Evolutionary conservation across 2,888 invertebrate species (phyloP).

Genomic region (Glaucopsyche alexis): DNA sequence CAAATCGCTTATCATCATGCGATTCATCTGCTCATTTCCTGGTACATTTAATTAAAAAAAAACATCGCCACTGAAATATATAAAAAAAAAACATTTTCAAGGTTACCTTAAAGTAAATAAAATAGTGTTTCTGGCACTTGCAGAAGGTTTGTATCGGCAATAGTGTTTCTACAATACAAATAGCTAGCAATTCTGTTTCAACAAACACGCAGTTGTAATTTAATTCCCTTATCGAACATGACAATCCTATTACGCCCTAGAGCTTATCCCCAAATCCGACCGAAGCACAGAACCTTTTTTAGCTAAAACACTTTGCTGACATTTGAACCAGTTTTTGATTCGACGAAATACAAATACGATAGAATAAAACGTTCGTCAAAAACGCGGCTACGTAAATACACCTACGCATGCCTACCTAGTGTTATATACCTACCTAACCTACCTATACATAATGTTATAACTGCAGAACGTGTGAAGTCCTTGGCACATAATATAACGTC

Average conservation of each 20-base stretch:
- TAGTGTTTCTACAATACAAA: background rate
- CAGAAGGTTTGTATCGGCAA: background rate
- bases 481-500: too few relatives aligned
- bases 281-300: slow-evolving; percentile 26
- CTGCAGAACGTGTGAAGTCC: background rate
- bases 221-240: slow-evolving; percentile 39
- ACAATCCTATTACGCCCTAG: slow-evolving; percentile 34
- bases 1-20: too few relatives aligned
- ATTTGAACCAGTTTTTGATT: slow-evolving; percentile 9
- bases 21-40: too few relatives aligned
- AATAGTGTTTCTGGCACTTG: too few relatives aligned
- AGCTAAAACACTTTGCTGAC: slow-evolving; percentile 21
- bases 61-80: too few relatives aligned
- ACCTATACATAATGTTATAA: too few relatives aligned
- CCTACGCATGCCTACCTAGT: background rate
- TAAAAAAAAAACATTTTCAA: too few relatives aligned
- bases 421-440: too few relatives aligned
- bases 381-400: background rate
- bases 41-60: too few relatives aligned
- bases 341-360: slow-evolving; percentile 3
- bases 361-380: background rate
- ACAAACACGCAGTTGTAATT: slow-evolving; percentile 38
- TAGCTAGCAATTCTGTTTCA: slow-evolving; percentile 29
- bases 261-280: slow-evolving; percentile 29
- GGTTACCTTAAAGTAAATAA: too few relatives aligned